phyloP scores from a whole-genome alignment of 2,888 invertebrate genomes.

The Chelonus formosanus region DNA sequence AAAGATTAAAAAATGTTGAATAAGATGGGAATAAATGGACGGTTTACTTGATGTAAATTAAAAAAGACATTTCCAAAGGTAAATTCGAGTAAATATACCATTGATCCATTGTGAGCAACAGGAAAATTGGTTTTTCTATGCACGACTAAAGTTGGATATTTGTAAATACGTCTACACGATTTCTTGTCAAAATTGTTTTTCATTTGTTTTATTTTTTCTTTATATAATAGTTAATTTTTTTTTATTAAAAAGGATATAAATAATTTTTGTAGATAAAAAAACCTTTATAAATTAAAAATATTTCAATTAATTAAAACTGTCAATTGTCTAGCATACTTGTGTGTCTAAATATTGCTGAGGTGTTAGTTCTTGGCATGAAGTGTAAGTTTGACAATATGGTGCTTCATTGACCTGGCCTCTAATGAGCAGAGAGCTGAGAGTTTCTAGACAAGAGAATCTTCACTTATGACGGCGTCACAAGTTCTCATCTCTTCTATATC shows the following conservation, averaged over 20 bases:
- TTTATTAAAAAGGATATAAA: background rate
- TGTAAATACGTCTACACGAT: background rate
- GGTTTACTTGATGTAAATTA: background rate
- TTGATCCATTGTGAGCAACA: conserved; percentile 5
- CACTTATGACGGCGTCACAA: conserved; percentile 44
- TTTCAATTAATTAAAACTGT: conserved; percentile 5
- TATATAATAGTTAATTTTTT: background rate
- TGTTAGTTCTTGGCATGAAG: conserved; percentile 21
- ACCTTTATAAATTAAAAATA: no score
- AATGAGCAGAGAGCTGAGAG: conserved; percentile 56
- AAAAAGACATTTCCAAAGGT: background rate
- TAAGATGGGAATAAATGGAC: no score
- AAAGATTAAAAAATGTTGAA: no score
- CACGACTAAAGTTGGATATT: conserved; percentile 1
- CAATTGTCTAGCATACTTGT: background rate
- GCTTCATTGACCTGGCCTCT: conserved; percentile 56
- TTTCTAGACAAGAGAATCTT: conserved; percentile 51
- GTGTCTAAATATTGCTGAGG: background rate
- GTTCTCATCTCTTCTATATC: conserved; percentile 36
- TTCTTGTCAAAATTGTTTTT: background rate
- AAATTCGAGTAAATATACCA: conserved; percentile 3
- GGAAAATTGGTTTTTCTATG: conserved; percentile 11
- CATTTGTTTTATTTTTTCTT: background rate
- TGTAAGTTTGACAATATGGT: conserved; percentile 42
- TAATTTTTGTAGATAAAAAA: background rate